Evolutionary conservation across 2,113 vertebrate genomes (phyloP).

Genomic region (Indicator indicator): DNA sequence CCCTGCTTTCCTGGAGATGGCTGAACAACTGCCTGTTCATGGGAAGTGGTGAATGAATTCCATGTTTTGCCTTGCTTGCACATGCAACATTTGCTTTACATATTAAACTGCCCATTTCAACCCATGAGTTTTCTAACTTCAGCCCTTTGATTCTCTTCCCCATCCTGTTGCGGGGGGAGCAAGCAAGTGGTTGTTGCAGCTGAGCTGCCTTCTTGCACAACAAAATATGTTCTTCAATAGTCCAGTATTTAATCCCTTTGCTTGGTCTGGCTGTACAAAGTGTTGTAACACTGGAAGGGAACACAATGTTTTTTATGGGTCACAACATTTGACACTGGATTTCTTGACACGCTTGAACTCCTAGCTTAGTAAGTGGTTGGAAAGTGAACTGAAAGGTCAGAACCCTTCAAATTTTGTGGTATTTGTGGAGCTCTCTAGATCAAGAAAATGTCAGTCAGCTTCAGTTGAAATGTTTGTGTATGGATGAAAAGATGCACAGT

Average conservation of each 20-base stretch:
- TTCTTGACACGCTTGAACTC: neutral
- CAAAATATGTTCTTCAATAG: neutral
- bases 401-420: neutral
- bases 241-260: neutral
- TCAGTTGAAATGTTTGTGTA: neutral
- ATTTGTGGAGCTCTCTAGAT: neutral
- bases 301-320: neutral
- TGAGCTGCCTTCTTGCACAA: neutral
- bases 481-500: neutral
- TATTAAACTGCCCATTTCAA: neutral
- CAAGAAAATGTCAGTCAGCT: neutral
- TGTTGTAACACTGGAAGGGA: neutral
- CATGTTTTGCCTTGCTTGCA: neutral
- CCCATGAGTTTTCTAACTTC: neutral
- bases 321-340: neutral
- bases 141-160: neutral
- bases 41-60: neutral
- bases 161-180: neutral
- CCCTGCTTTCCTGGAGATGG: neutral
- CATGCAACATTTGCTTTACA: neutral
- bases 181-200: neutral
- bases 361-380: neutral
- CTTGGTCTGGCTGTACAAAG: neutral
- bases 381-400: neutral
- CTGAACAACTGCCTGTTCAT: fast-evolving